Base-by-base conservation (phyloP, 2,888 invertebrate genomes). In the Amphipyra berbera region DNA sequence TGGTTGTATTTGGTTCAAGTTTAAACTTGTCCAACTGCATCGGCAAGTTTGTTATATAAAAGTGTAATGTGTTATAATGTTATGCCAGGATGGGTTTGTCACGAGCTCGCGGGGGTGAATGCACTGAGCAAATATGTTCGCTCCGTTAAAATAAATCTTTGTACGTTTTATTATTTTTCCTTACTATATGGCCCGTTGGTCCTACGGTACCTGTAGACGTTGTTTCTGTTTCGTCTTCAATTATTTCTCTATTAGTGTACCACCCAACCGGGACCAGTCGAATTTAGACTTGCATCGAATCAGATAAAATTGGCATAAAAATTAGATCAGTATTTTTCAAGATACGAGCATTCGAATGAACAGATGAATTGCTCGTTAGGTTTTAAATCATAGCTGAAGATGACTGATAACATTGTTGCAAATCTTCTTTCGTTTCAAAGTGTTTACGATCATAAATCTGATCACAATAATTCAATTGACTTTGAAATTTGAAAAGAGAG, bases 71-170 rank as follows among this genome's bases (percentile, higher is more conserved):
- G 79, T 84, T 80, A 82, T 86, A 88, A 85, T 86, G 89, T 89
- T 87, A 87, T 83, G 88, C 79, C 84, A 80, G 88, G 88, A 90
- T 91, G 88, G 81, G 83, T 83, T 81, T 89, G 93, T 93, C 92
- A 92, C 92, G 92, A 85, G 86, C 79, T 55, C 54, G 58, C 60
- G 61, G 67, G 88, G 93, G 91, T 93, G 89, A 94, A 92, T 78
- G 93, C 82, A 85, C 93, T 90, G 72, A 46, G 85, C 86, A 89
- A 91, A 91, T 87, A 87, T 85, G 84, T 77, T 81, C 79, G 70
- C 83, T 77, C 84, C 82, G 87, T 86, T 87, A 82, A 86, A 84
- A 88, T 82, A 87, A 87, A 88, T 88, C 84, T 82, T 82, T 80
- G 79, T 72, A 44, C 62, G 40, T 78, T 79, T 83, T 75, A 80